A percentile compares a stretch with the other conserved stretches of the same genome.
phyloP scores from a whole-genome alignment of 2,797 vertebrate species.

The Intellagama lesueurii region DNA sequence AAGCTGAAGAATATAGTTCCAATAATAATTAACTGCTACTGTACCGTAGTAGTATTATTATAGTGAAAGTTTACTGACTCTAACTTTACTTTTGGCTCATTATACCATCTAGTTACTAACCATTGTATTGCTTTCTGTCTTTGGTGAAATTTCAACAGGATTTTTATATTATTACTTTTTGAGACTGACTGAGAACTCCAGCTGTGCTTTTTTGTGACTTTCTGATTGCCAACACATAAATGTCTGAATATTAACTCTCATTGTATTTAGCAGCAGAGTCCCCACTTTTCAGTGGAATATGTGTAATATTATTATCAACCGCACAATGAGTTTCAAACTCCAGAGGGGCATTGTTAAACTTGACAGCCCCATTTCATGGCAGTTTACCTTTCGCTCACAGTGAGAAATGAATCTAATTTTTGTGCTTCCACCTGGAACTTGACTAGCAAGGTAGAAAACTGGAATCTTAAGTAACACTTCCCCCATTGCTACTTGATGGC shows the following conservation, averaged over 20 bases:
- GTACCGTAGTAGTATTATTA: neutral
- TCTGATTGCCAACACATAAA: constrained; percentile 41
- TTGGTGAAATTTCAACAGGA: constrained; percentile 58
- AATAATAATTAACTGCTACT: constrained; percentile 37
- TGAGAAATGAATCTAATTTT: constrained; percentile 49
- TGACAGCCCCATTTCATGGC: constrained; percentile 40
- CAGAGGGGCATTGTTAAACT: constrained; percentile 42
- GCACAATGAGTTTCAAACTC: constrained; percentile 39
- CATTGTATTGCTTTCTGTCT: constrained; percentile 46
- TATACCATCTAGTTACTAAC: constrained; percentile 46
- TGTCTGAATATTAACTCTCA: constrained; percentile 55
- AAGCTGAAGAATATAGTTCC: constrained; percentile 19
- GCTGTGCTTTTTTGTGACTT: constrained; percentile 40
- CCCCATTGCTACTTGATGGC: neutral
- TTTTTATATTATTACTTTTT: constrained; percentile 48
- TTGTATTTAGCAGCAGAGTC: constrained; percentile 37
- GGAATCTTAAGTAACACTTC: constrained; percentile 29
- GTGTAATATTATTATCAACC: constrained; percentile 31
- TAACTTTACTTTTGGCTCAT: constrained; percentile 46
- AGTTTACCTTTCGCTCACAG: constrained; percentile 20
- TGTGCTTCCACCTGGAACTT: constrained; percentile 33
- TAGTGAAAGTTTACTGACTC: neutral
- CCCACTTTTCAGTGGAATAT: constrained; percentile 46
- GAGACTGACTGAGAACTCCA: constrained; percentile 44
- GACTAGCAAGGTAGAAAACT: constrained; percentile 18